phyloP scores from a whole-genome alignment of 2,888 invertebrate genomes.

The Pseudococcus jackbeardsleyi region DNA sequence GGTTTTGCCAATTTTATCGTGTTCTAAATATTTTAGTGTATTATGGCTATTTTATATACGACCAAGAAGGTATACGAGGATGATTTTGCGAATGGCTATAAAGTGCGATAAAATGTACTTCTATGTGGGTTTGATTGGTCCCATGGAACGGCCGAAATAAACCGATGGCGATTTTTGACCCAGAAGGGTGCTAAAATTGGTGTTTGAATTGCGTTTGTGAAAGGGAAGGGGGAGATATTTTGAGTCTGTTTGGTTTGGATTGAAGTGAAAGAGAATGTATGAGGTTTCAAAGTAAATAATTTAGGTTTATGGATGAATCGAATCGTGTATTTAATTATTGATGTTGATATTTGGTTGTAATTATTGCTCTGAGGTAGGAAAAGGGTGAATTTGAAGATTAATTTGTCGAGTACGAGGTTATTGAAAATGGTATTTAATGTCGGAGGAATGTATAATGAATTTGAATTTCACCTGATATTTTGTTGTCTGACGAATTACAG shows the following conservation, averaged over 20 bases:
- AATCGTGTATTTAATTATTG: background rate
- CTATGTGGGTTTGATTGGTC: background rate
- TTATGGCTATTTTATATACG: too few species aligned
- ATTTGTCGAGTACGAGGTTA: too few species aligned
- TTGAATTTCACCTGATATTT: too few species aligned
- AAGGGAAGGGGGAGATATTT: background rate
- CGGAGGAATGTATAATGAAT: too few species aligned
- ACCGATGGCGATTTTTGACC: background rate
- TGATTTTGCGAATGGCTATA: background rate
- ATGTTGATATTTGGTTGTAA: background rate
- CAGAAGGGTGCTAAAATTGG: background rate
- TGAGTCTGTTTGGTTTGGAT: background rate
- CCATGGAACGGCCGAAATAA: background rate
- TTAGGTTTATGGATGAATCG: background rate
- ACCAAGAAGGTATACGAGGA: background rate
- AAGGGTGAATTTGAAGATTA: too few species aligned
- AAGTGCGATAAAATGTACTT: background rate
- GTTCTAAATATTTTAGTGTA: background rate
- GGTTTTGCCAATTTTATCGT: constrained; percentile 11
- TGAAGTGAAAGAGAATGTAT: background rate
- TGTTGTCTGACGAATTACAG: too few species aligned
- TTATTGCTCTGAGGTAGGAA: too few species aligned
- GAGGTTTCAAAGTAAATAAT: background rate
- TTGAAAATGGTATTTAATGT: too few species aligned
- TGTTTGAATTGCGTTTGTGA: background rate